These are phyloP conservation scores for Holacanthus passer DNA, from an alignment of 2,113 vertebrate genomes.

Conservation along the genomic window DNA sequence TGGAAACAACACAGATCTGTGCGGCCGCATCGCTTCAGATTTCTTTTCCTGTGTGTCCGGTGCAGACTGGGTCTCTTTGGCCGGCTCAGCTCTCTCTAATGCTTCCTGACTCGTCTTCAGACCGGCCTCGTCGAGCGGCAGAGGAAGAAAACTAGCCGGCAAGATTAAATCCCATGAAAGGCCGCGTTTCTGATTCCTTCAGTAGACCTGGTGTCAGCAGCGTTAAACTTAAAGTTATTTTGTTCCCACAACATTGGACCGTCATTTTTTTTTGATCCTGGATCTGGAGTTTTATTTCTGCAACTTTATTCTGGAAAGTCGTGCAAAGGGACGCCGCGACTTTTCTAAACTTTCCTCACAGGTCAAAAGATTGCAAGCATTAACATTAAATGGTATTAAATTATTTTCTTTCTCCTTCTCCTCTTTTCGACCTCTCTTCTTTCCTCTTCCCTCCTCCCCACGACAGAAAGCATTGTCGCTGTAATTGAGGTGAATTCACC, in stretches of 20 bases:
- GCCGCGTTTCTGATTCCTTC: slow-evolving; percentile 34
- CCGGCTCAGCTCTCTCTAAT: neutral
- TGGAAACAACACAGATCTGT: slow-evolving; percentile 7
- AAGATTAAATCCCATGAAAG: slow-evolving; percentile 42
- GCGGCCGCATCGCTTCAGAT: neutral
- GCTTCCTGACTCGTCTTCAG: slow-evolving; percentile 27
- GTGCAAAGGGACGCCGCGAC: neutral
- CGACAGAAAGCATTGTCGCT: neutral
- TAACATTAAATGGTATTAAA: neutral
- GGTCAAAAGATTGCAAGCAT: neutral
- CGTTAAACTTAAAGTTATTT: neutral
- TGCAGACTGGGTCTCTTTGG: slow-evolving; percentile 29
- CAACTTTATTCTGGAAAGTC: neutral
- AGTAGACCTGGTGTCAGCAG: slow-evolving; percentile 18
- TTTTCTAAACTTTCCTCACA: neutral
- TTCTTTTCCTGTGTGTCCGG: slow-evolving; percentile 11
- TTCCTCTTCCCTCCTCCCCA: no score
- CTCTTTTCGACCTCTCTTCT: neutral
- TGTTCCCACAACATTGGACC: no score
- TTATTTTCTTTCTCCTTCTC: neutral
- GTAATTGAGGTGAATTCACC: slow-evolving; percentile 41
- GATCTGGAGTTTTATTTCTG: neutral
- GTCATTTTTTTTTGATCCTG: neutral
- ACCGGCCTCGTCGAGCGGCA: slow-evolving; percentile 12
- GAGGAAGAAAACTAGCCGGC: neutral